Base-by-base conservation (phyloP, 1,140 invertebrate species). In the Araneus ventricosus region DNA sequence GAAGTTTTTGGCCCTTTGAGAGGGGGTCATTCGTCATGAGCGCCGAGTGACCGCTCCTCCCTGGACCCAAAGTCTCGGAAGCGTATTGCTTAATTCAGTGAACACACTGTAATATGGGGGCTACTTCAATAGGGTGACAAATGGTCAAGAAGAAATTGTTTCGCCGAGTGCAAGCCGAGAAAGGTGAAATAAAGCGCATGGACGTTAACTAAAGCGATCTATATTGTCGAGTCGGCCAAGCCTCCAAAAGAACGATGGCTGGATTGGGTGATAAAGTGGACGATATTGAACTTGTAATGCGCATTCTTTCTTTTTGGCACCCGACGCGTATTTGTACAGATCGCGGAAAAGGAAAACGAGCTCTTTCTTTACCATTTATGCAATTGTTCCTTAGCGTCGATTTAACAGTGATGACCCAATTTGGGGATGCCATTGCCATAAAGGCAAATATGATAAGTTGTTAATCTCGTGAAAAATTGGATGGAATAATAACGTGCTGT, bases 141-240 rank as follows among this genome's bases (percentile, higher is more conserved):
- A 93, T 93, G 91, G 91, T 93, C 91, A 93, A 93, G 91, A 86
- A 93, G 91, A 93, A 93, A 93, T 93, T 93, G 91, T 93, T 93
- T 87, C 91, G 91, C 7, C 63, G 30, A 63, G 45, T n/a, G 75
- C 34, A 63, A 82, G 57, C 34, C 52, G 34, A 91, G 39, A 91
- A 91, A 91, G 89, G 89, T 91, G 89, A 84, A 91, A 91, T 91
- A 91, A 91, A 63, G 75, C 27, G 79, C 59, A 61, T 30, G 75
- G 79, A 87, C 84, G 59, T 91, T 67, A 85, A 85, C 89, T 41
- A 91, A 85, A 85, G 90, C 91, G 59, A 93, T 93, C 82, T 93
- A 93, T 93, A 87, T 86, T 93, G 91, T 88, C 30, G 59, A 75
- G 70, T 17, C n/a, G 41, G 41, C 39, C 80, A 24, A n/a, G 24